These are phyloP conservation scores for Turdus rufiventris DNA, from an alignment of 2,113 vertebrate species.

Conservation along the genomic window DNA sequence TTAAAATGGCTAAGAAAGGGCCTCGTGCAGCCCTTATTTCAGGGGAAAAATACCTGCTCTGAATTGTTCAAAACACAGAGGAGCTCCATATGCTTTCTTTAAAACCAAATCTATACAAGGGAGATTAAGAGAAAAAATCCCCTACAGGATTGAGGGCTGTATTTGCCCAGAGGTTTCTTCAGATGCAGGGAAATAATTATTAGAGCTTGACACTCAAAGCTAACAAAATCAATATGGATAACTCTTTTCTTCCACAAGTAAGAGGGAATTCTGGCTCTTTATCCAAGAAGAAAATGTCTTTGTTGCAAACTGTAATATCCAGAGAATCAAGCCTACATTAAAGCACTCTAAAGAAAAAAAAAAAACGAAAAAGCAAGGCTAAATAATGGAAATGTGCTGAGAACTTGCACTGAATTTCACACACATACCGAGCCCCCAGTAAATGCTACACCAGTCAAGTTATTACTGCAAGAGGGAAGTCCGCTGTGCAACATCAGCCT, in stretches of 20 bases:
- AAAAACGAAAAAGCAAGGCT: neutral
- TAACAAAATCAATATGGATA: constrained; percentile 56
- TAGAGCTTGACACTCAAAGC: neutral
- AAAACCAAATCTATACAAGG: constrained; percentile 15
- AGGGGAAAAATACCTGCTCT: constrained; percentile 5
- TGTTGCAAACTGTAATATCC: neutral
- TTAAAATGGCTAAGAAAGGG: constrained; percentile 10
- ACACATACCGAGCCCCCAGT: neutral
- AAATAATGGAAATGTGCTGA: neutral
- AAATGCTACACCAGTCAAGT: neutral
- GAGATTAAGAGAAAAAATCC: constrained; percentile 22
- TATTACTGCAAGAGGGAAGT: neutral
- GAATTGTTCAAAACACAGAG: neutral
- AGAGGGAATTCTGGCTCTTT: neutral
- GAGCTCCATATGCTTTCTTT: constrained; percentile 17
- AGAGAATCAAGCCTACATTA: neutral
- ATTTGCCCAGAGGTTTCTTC: constrained; percentile 56
- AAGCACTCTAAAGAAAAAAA: neutral
- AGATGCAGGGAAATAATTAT: constrained; percentile 45
- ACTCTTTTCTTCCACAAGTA: neutral
- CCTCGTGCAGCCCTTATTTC: neutral
- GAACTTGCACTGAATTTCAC: neutral
- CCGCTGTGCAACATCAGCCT: neutral
- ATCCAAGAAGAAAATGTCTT: neutral
- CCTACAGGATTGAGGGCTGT: neutral